Evolutionary conservation across 2,113 vertebrate species (phyloP).

Genomic region (Naja naja): DNA sequence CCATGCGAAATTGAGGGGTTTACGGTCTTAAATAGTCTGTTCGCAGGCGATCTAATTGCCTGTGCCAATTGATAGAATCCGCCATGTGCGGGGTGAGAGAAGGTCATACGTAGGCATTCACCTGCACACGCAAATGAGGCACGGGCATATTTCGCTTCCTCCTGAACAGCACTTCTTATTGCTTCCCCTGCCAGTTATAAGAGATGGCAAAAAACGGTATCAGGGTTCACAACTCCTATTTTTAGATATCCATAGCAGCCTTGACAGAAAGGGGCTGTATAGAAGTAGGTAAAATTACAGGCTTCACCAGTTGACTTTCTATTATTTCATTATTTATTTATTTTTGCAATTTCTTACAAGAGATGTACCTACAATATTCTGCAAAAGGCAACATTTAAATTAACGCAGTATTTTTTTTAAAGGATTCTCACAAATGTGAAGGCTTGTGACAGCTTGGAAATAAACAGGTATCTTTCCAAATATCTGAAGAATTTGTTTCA

Average conservation of each 20-base stretch:
- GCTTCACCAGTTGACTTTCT: not conserved
- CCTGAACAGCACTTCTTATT: not conserved
- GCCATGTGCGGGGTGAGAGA: not conserved
- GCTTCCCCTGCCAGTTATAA: not conserved
- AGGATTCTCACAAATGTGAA: not conserved
- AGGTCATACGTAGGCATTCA: not conserved
- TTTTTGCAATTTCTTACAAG: not conserved
- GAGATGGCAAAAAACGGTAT: not conserved
- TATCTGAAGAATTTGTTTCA: not conserved
- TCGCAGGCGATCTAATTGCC: not conserved
- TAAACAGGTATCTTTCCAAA: not conserved
- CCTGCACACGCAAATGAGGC: not conserved
- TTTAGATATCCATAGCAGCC: not conserved
- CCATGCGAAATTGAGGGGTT: not conserved
- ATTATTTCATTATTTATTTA: not conserved
- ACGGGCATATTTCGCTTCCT: not conserved
- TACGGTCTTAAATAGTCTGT: not conserved
- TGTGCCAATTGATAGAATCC: not conserved
- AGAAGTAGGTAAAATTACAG: not conserved
- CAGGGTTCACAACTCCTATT: not conserved
- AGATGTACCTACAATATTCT: not conserved
- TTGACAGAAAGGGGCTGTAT: not conserved
- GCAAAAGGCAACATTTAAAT: not conserved
- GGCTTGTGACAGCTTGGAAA: not conserved
- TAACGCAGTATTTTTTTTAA: not conserved